These are phyloP conservation scores for Entomobrya multifasciata DNA, from an alignment of 2,888 invertebrate species.

Conservation along the genomic window DNA sequence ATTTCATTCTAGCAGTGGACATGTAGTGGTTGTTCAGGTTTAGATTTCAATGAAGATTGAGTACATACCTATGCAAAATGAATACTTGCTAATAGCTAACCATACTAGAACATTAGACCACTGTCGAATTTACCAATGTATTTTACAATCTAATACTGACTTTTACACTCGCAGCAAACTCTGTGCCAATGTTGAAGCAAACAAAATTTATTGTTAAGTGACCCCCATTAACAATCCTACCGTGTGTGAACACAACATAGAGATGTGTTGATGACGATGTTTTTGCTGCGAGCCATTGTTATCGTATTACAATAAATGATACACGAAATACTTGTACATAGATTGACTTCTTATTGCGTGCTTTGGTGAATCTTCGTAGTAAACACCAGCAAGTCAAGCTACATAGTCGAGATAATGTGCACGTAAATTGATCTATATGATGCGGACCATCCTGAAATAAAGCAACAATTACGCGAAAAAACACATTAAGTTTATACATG, in stretches of 20 bases:
- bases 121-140: too few species aligned
- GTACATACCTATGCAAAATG: not conserved
- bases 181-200: too few species aligned
- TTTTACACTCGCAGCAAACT: too few species aligned
- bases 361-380: not conserved
- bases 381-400: too few species aligned
- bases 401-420: too few species aligned
- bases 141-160: too few species aligned
- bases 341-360: not conserved
- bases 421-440: constrained; percentile 4
- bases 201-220: constrained; percentile 11
- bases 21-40: too few species aligned
- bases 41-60: not conserved
- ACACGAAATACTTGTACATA: not conserved
- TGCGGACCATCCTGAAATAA: constrained; percentile 3
- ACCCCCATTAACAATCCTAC: constrained; percentile 20
- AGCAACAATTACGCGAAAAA: not conserved
- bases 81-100: not conserved
- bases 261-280: not conserved
- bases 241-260: not conserved
- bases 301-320: too few species aligned
- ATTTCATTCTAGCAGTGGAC: too few species aligned
- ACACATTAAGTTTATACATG: not conserved
- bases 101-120: too few species aligned
- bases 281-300: constrained; percentile 6